phyloP scores from a whole-genome alignment of 2,888 invertebrate genomes.

The Andrena marginata region DNA sequence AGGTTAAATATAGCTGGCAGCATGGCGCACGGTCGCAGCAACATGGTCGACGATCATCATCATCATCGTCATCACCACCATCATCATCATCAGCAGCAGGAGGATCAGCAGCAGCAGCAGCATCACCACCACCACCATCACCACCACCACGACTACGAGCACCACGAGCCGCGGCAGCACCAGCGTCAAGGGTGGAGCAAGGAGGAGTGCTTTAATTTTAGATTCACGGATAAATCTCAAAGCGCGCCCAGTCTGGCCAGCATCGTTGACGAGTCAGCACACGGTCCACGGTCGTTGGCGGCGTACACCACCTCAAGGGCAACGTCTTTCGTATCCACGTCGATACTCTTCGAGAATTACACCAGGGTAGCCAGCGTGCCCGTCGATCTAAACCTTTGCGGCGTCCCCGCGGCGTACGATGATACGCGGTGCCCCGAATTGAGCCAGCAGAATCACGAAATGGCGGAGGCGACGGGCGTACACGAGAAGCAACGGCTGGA shows the following conservation, averaged over 20 bases:
- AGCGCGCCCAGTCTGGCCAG: slow-evolving; percentile 84
- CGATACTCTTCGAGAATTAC: slow-evolving; percentile 80
- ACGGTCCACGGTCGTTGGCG: slow-evolving; percentile 51
- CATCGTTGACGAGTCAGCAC: slow-evolving; percentile 77
- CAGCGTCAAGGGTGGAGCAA: slow-evolving; percentile 72
- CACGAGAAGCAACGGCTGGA: slow-evolving; percentile 45
- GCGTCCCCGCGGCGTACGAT: slow-evolving; percentile 67
- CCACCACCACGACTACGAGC: slow-evolving; percentile 64
- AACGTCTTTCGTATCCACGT: slow-evolving; percentile 70
- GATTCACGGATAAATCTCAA: slow-evolving; percentile 84
- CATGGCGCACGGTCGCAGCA: slow-evolving; percentile 69
- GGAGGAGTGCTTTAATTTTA: slow-evolving; percentile 83
- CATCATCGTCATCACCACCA: slow-evolving; percentile 65
- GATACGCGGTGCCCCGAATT: slow-evolving; percentile 47
- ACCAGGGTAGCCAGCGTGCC: slow-evolving; percentile 87
- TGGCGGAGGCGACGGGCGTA: slow-evolving; percentile 53
- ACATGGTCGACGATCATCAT: slow-evolving; percentile 72
- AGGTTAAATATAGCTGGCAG: slow-evolving; percentile 82
- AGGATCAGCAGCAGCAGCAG: slow-evolving; percentile 48
- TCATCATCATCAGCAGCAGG: slow-evolving; percentile 60
- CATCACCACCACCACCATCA: slow-evolving; percentile 65
- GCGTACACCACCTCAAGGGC: slow-evolving; percentile 60
- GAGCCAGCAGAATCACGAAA: slow-evolving; percentile 62
- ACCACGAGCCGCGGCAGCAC: slow-evolving; percentile 65
- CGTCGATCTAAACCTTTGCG: slow-evolving; percentile 89